These are phyloP conservation scores for Triplophysa bombifrons DNA, from an alignment of 2,797 vertebrate species.

Conservation along the genomic window DNA sequence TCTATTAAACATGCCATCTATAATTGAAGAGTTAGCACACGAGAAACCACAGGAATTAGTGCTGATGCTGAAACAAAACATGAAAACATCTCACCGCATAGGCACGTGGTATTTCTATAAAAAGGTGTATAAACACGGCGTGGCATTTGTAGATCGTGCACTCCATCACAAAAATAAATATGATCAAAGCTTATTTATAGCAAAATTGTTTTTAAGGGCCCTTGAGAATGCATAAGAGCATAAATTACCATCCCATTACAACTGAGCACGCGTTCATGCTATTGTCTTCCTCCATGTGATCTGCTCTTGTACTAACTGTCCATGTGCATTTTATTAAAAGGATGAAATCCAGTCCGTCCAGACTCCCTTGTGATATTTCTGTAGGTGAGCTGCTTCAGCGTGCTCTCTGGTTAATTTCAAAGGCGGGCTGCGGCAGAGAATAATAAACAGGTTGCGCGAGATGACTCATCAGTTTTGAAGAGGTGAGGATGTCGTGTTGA, in stretches of 20 bases:
- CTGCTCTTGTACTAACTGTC: neutral
- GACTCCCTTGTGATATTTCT: slow-evolving; percentile 50
- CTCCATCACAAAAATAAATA: slow-evolving; percentile 3
- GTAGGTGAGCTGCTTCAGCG: slow-evolving; percentile 42
- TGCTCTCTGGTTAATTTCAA: neutral
- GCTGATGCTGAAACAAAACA: slow-evolving; percentile 17
- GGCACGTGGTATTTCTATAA: slow-evolving; percentile 4
- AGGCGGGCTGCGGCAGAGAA: neutral
- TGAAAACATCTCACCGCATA: slow-evolving; percentile 11
- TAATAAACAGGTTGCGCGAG: slow-evolving; percentile 64
- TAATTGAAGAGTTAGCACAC: slow-evolving; percentile 11
- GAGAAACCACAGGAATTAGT: slow-evolving; percentile 17
- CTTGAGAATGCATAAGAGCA: slow-evolving; percentile 1
- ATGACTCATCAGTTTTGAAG: slow-evolving; percentile 75
- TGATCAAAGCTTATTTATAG: neutral
- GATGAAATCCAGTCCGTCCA: slow-evolving; percentile 40
- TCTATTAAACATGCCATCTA: neutral
- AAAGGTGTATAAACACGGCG: slow-evolving; percentile 1
- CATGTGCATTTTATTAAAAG: slow-evolving; percentile 45
- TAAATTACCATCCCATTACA: slow-evolving; percentile 9
- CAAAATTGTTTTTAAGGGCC: neutral
- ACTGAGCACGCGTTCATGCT: neutral
- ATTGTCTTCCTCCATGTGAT: neutral
- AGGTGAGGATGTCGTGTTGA: slow-evolving; percentile 24
- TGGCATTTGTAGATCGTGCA: slow-evolving; percentile 6